These are phyloP conservation scores for Peromyscus californicus DNA, from an alignment of 2,113 vertebrate genomes.

Conservation along the genomic window DNA sequence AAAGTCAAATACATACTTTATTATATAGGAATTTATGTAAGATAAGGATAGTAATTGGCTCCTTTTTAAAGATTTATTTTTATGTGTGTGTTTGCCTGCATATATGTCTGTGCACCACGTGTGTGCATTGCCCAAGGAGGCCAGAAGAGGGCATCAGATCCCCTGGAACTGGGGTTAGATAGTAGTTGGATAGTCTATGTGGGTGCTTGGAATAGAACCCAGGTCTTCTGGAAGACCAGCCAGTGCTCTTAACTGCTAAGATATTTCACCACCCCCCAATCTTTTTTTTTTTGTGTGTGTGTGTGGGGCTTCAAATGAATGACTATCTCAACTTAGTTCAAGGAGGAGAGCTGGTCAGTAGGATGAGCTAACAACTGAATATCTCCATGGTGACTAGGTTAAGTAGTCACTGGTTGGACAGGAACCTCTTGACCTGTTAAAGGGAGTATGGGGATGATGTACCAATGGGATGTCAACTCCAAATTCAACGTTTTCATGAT, in stretches of 20 bases:
- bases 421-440: background rate
- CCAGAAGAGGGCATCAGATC: background rate
- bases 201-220: background rate
- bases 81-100: background rate
- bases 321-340: background rate
- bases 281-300: background rate
- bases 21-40: background rate
- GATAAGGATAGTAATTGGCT: background rate
- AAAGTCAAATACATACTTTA: background rate
- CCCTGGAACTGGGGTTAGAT: background rate
- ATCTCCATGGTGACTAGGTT: background rate
- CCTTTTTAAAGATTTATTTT: background rate
- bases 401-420: background rate
- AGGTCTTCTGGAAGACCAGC: background rate
- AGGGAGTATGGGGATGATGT: rapidly evolving
- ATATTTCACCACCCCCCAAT: background rate
- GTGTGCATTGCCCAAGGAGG: background rate
- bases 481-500: background rate
- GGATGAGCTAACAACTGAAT: background rate
- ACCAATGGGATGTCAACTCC: no score
- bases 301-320: background rate
- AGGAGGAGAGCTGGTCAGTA: background rate
- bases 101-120: background rate
- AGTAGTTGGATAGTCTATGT: background rate
- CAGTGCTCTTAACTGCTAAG: background rate